A percentile compares a stretch with the other conserved stretches of the same genome.
phyloP scores from a whole-genome alignment of 2,888 invertebrate genomes.

The Crematogaster levior region DNA sequence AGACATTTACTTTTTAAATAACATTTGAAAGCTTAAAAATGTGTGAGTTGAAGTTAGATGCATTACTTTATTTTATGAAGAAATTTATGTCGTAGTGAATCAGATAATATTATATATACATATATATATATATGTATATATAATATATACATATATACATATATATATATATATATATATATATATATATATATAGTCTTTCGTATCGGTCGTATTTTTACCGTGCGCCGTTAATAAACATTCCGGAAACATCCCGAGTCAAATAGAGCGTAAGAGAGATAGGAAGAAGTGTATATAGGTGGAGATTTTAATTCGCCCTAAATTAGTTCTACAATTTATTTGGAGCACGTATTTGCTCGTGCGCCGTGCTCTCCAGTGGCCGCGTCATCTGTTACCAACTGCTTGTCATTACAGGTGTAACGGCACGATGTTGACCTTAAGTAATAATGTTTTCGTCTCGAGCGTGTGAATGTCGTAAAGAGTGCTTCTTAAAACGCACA shows the following conservation, averaged over 20 bases:
- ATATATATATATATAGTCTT: too few relatives aligned
- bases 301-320: conserved; percentile 42
- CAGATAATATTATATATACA: too few relatives aligned
- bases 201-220: not conserved
- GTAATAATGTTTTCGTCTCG: conserved; percentile 23
- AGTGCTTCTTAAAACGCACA: conserved; percentile 28
- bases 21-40: not conserved
- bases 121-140: too few relatives aligned
- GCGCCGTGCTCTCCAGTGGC: not conserved
- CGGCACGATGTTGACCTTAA: conserved; percentile 30
- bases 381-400: conserved; percentile 49
- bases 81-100: not conserved
- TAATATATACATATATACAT: too few relatives aligned
- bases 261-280: conserved; percentile 21
- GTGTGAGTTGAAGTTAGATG: not conserved
- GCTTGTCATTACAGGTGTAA: conserved; percentile 54
- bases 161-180: too few relatives aligned
- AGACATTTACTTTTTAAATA: not conserved
- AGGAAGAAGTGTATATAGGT: not conserved
- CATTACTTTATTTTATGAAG: not conserved
- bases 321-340: conserved; percentile 50
- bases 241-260: not conserved
- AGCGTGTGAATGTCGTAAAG: conserved; percentile 21
- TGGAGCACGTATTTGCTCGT: conserved; percentile 42
- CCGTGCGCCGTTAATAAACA: not conserved